These are phyloP conservation scores for Sebastes elongatus DNA, from an alignment of 2,797 vertebrate species.

Conservation along the genomic window DNA sequence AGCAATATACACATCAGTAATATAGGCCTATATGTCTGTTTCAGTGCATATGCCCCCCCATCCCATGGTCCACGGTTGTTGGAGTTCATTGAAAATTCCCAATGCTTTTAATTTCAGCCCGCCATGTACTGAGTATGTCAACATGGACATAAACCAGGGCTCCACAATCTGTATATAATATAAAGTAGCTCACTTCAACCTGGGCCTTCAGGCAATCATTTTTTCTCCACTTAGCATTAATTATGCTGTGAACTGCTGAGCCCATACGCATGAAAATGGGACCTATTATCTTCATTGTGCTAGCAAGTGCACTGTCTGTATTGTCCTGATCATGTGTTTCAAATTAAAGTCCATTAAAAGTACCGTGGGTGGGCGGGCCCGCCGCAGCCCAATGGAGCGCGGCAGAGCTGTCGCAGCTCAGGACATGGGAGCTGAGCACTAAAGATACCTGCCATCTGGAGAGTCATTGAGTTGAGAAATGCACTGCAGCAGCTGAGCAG, in stretches of 20 bases:
- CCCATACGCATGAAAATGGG: constrained; percentile 22
- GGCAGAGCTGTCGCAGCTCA: constrained; percentile 53
- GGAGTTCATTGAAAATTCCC: not conserved
- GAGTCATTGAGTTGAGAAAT: constrained; percentile 74
- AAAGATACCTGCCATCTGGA: constrained; percentile 81
- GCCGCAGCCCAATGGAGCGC: constrained; percentile 39
- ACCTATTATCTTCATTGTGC: constrained; percentile 44
- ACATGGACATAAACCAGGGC: not conserved
- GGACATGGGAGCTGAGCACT: constrained; percentile 63
- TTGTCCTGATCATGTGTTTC: constrained; percentile 64
- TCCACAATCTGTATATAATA: not conserved
- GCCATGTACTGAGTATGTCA: not conserved
- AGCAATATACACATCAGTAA: no score
- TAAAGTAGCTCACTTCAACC: constrained; percentile 6
- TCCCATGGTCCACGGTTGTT: not conserved
- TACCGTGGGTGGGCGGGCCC: constrained; percentile 38
- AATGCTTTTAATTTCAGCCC: not conserved
- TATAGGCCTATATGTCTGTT: no score
- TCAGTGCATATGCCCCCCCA: no score
- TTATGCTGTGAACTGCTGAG: constrained; percentile 38
- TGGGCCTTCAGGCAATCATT: constrained; percentile 3
- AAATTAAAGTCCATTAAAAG: constrained; percentile 70
- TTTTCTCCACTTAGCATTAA: constrained; percentile 37
- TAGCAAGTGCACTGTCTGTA: constrained; percentile 32
- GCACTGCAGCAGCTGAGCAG: constrained; percentile 59